Conservation (phyloP, 1,140 invertebrate species). For the Leptoteleia sp. region DNA sequence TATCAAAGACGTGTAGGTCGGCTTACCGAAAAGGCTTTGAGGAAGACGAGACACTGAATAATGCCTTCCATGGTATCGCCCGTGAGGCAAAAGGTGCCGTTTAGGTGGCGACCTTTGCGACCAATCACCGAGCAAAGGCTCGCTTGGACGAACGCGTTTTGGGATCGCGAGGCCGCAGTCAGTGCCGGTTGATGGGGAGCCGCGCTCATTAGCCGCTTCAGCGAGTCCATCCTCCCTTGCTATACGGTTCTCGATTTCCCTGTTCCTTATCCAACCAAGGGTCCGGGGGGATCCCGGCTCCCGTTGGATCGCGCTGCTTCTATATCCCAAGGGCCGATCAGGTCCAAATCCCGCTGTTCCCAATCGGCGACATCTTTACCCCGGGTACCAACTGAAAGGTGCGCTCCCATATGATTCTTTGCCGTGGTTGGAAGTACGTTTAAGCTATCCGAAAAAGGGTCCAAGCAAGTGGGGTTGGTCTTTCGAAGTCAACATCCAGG, state of each 20-base stretch:
- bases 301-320: too few species aligned
- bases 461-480: too few species aligned
- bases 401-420: too few species aligned
- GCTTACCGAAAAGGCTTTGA: conserved; percentile 95
- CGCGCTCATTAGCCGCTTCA: conserved; percentile 88
- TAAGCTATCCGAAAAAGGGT: too few species aligned
- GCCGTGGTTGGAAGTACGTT: too few species aligned
- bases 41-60: conserved; percentile 94
- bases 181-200: conserved; percentile 85
- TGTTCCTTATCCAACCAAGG: too few species aligned
- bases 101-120: conserved; percentile 89
- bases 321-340: too few species aligned
- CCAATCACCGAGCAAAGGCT: conserved; percentile 88
- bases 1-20: conserved; percentile 63
- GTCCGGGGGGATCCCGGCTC: too few species aligned
- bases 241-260: conserved; percentile 20
- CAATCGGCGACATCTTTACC: too few species aligned
- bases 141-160: conserved; percentile 88
- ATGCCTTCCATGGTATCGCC: conserved; percentile 95
- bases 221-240: conserved; percentile 85
- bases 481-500: too few species aligned
- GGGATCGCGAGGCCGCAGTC: conserved; percentile 83
- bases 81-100: conserved; percentile 92
- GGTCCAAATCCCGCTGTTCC: too few species aligned
- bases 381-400: too few species aligned